Conservation (phyloP, 2,797 vertebrate genomes). For the Emydoidea blandingii region DNA sequence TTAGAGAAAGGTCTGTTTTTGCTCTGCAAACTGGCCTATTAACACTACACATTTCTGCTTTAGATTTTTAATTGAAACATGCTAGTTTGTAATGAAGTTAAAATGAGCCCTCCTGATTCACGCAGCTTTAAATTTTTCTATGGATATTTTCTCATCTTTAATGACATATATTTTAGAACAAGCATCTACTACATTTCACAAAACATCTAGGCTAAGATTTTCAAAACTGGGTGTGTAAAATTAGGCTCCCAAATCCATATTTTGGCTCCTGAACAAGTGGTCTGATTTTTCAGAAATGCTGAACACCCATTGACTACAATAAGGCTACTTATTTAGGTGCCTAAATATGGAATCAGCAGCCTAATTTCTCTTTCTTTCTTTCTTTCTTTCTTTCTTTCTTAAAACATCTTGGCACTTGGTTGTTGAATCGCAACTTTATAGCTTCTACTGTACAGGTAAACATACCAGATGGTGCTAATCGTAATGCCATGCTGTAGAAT, state of each 20-base stretch:
- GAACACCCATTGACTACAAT: neutral
- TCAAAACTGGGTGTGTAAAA: neutral
- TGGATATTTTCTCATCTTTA: neutral
- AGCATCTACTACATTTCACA: neutral
- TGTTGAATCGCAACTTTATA: neutral
- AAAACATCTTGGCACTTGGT: neutral
- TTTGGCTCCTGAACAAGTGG: neutral
- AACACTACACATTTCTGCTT: neutral
- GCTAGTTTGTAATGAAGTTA: neutral
- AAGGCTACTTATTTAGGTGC: neutral
- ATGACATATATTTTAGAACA: neutral
- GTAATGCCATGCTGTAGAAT: neutral
- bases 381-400: too few species aligned
- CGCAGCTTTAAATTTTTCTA: neutral
- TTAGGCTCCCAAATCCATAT: neutral
- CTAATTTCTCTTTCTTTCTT: too few species aligned
- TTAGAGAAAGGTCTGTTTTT: neutral
- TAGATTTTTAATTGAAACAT: neutral
- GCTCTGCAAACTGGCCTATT: neutral
- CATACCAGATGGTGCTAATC: neutral
- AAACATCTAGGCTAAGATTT: conserved; percentile 10
- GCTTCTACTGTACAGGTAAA: neutral
- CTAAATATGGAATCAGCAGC: neutral
- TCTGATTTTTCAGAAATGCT: conserved; percentile 4
- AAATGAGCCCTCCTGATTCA: neutral